Conservation (phyloP, 2,113 vertebrate species). For the Chinchilla lanigera region DNA sequence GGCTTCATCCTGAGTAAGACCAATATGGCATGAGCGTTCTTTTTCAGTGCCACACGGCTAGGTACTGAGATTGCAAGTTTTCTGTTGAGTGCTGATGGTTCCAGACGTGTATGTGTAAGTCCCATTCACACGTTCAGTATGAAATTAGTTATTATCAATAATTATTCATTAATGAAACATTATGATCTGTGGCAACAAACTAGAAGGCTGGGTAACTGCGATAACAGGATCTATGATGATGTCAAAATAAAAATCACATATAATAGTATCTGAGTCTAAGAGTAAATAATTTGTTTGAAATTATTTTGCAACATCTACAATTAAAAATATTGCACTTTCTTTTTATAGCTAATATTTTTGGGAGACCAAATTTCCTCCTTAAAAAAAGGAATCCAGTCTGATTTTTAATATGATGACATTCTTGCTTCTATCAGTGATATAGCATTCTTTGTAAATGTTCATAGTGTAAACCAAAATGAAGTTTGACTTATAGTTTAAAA, state of each 20-base stretch:
- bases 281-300: background rate
- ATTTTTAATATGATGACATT: background rate
- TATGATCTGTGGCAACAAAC: background rate
- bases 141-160: background rate
- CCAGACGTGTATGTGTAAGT: background rate
- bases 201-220: background rate
- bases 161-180: background rate
- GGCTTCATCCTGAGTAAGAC: background rate
- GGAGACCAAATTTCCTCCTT: background rate
- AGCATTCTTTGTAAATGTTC: background rate
- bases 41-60: background rate
- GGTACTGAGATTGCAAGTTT: background rate
- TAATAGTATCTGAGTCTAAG: background rate
- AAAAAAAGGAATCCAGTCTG: background rate
- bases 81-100: fast-evolving
- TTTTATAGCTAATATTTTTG: background rate
- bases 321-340: background rate
- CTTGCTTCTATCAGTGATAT: background rate
- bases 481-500: background rate
- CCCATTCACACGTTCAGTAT: background rate
- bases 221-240: background rate
- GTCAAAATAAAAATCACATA: background rate
- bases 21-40: background rate
- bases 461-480: background rate
- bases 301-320: background rate